Conservation (phyloP, 53 echinoderm and acorn worm genomes). For the Patiria pectinifera region DNA sequence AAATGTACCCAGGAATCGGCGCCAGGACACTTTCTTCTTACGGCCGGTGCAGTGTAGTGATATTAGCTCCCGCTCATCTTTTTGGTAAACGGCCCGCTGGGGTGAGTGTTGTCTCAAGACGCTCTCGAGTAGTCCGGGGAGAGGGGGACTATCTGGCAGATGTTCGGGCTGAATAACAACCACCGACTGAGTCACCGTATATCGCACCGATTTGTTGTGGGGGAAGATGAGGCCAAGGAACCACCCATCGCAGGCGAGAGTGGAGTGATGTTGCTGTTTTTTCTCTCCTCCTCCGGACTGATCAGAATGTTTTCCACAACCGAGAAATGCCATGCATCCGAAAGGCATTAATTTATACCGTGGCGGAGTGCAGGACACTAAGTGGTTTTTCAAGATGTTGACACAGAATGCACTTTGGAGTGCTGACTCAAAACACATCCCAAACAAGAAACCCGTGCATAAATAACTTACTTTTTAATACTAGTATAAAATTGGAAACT, state of each 20-base stretch:
- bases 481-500: not conserved
- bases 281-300: not conserved
- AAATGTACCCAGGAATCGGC: constrained; percentile 33
- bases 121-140: constrained; percentile 25
- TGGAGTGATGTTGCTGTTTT: not conserved
- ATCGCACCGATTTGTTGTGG: not conserved
- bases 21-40: not conserved
- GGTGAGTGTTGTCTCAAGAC: constrained; percentile 58
- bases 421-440: constrained; percentile 1
- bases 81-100: constrained; percentile 37
- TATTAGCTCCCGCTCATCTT: constrained; percentile 38
- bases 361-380: constrained; percentile 8
- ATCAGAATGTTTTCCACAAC: constrained; percentile 38
- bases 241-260: not conserved
- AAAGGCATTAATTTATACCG: not conserved
- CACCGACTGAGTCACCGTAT: constrained; percentile 38
- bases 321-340: not conserved
- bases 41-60: constrained; percentile 5
- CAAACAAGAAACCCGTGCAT: not conserved
- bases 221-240: not conserved
- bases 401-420: constrained; percentile 44
- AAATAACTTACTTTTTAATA: not conserved
- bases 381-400: constrained; percentile 47
- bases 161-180: constrained; percentile 55
- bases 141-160: constrained; percentile 48